These are phyloP conservation scores for Araneus ventricosus DNA, from an alignment of 1,140 invertebrate genomes.

Conservation along the genomic window DNA sequence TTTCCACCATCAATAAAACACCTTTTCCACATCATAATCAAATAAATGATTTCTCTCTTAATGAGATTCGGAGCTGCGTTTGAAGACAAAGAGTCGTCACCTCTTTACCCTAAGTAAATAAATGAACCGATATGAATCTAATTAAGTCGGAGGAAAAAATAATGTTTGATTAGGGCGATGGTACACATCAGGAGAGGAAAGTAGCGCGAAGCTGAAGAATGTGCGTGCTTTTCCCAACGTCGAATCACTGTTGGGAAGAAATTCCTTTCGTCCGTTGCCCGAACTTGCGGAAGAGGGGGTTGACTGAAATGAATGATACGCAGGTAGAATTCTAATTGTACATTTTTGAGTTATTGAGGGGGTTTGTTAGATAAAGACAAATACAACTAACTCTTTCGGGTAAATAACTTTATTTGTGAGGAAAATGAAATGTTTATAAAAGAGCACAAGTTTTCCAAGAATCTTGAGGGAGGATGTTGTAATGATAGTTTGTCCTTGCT, in stretches of 20 bases:
- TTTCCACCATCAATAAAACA: constrained; percentile 36
- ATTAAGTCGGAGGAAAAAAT: not conserved
- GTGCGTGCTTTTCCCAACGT: not conserved
- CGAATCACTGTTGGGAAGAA: not conserved
- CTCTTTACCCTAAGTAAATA: constrained; percentile 35
- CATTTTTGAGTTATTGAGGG: constrained; percentile 4
- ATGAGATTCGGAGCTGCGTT: constrained; percentile 24
- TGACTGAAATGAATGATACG: not conserved
- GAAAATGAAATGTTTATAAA: not conserved
- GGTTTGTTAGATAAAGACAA: not conserved
- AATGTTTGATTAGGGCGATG: constrained; percentile 16
- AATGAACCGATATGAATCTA: constrained; percentile 38
- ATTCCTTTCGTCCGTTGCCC: not conserved
- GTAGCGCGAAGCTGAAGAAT: not conserved
- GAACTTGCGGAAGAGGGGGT: not conserved
- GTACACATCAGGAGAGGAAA: constrained; percentile 6
- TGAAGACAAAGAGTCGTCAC: constrained; percentile 36
- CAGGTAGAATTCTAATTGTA: not conserved
- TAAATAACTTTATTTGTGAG: not conserved
- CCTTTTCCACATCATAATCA: constrained; percentile 31
- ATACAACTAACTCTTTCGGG: not conserved
- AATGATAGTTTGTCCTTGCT: not conserved
- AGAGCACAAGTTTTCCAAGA: not conserved
- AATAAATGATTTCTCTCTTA: constrained; percentile 19
- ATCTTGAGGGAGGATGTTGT: not conserved